Conservation (phyloP, 2,888 invertebrate species). For the Chesias legatella region DNA sequence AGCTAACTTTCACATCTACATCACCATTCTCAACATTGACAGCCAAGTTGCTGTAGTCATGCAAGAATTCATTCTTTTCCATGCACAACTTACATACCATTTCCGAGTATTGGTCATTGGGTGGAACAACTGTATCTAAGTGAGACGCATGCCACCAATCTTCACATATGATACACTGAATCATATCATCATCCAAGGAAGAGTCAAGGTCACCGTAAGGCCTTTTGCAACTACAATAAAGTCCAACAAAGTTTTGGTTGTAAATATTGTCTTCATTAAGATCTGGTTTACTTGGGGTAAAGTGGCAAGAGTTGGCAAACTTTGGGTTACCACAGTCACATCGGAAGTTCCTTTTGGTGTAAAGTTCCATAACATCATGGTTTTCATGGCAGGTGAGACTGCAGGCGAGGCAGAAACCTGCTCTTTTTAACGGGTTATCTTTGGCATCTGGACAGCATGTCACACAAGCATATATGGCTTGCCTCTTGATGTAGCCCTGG, state of each 20-base stretch:
- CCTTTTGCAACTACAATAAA: slow-evolving; percentile 94
- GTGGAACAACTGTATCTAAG: slow-evolving; percentile 81
- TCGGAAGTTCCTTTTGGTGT: slow-evolving; percentile 96
- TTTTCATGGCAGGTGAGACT: slow-evolving; percentile 96
- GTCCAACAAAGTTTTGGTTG: slow-evolving; percentile 96
- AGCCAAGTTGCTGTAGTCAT: slow-evolving; percentile 82
- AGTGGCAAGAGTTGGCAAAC: slow-evolving; percentile 85
- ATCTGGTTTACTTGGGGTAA: slow-evolving; percentile 82
- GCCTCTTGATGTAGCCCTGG: slow-evolving; percentile 94
- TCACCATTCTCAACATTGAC: slow-evolving; percentile 49
- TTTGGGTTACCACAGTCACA: slow-evolving; percentile 96
- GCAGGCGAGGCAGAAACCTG: slow-evolving; percentile 96
- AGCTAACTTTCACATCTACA: slow-evolving; percentile 39
- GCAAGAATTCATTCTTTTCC: slow-evolving; percentile 86
- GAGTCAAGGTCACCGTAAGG: slow-evolving; percentile 97
- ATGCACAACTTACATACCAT: slow-evolving; percentile 91
- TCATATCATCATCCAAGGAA: slow-evolving; percentile 92
- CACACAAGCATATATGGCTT: slow-evolving; percentile 96
- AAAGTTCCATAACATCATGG: slow-evolving; percentile 96
- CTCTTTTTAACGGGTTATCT: slow-evolving; percentile 80
- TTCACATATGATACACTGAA: slow-evolving; percentile 97
- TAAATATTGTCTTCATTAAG: slow-evolving; percentile 88
- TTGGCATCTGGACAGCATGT: slow-evolving; percentile 90
- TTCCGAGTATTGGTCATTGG: slow-evolving; percentile 85
- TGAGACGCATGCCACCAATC: slow-evolving; percentile 97